Evolutionary conservation across 2,113 vertebrate genomes (phyloP), one percentile per base, ranked within the genome.

Genomic region (Hymenochirus boettgeri): DNA sequence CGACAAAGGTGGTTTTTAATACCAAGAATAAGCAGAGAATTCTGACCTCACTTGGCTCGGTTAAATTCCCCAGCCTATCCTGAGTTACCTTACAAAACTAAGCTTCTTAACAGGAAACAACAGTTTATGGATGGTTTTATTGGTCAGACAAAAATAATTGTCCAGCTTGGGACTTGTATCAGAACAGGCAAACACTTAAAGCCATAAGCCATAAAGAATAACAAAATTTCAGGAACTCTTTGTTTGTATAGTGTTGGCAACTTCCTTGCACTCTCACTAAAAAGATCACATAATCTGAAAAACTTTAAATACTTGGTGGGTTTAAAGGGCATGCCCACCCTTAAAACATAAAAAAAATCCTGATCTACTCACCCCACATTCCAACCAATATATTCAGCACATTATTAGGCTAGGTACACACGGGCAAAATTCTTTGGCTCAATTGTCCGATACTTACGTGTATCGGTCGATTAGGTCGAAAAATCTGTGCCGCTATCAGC

Each of bases 1-100:
- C 61, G 23, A 55, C 51, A 55, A 45, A 26, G 61, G 50, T 35
- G 54, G 48, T 64, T 64, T 55, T 54, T 64, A 64, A 64, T 55
- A 64, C 62, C 17, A 6, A 23, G 46, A 53, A 64, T 42, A 64
- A 55, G 52, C 51, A 23, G 52, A 53, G 62, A 46, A n/a, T 12
- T 35, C 17, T 55, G 61, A 64, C 51, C 50, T 54, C 33, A 26
- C 50, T 25, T 50, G 12, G 47, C 47, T 24, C 21, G 5, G 37
- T 2, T 45, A 46, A 46, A 56, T 45, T 64, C 62, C 62, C 62
- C 51, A 55, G 62, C 18, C 35, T 31, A 55, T 8, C 18, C 11
- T 25, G 52, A 12, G 52, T 31, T 55, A 11, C 26, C 23, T 31
- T 10, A 31, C 8, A 21, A 26, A 64, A 25, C 26, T 17, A 29